Evolutionary conservation across 2,888 invertebrate genomes (phyloP), one percentile per base, ranked within the genome.

Genomic region (Tridacna crocea): DNA sequence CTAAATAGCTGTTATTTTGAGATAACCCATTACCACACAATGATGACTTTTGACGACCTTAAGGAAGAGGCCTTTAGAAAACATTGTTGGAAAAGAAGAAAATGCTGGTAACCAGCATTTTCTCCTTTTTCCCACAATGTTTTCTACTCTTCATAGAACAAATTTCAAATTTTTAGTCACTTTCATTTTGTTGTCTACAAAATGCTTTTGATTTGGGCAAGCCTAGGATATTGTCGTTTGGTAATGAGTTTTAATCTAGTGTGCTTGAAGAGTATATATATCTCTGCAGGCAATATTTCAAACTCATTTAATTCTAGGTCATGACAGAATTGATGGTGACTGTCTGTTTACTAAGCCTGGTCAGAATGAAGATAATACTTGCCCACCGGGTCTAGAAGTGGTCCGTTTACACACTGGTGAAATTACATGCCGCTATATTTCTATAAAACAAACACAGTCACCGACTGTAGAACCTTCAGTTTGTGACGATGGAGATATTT

Each of bases 311-410:
- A 61, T 24, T 61, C 22, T 61, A 61, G 61, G 61, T 61, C 2
- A 61, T 13, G 22, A n/a, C 10, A 19, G 4, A 2, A 61, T 61
- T n/a, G 61, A 61, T 12, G 22, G 61, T 3, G 61, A 61, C 26
- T 61, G 61, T 24, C 24, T 22, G 12, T 24, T 24, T 19, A n/a
- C 24, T 3, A 3, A 61, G 24, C 1, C 61, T 24, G n/a, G 2
- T 22, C 61, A 61, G 13, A 24, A 61, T 61, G 22, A 61, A 22
- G 61, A 79, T 24, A 66, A 76, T n/a, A 73, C 73, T 26, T 87
- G 87, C 61, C 82, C 84, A 47, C 51, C 68, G 12, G 87, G 82
- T 19, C 66, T 81, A 36, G 76, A 75, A 15, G 26, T 80, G 11
- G 84, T 87, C 2, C 60, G 4, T 46, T 47, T 63, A 19, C 10